These are phyloP conservation scores for Tachysurus vachellii DNA, from an alignment of 2,113 vertebrate genomes.

Conservation along the genomic window DNA sequence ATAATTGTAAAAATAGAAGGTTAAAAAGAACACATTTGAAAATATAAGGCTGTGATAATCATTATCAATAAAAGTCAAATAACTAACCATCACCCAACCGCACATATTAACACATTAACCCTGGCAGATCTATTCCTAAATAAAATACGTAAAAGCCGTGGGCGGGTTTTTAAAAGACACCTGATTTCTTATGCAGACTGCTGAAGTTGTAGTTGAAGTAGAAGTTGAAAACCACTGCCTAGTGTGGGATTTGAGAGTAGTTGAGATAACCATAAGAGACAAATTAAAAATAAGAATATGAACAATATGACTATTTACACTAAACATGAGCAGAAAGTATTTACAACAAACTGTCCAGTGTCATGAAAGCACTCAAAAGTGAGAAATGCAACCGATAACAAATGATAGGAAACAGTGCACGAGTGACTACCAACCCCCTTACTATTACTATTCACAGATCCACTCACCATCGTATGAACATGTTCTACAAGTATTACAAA, in stretches of 20 bases:
- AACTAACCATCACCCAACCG: not conserved
- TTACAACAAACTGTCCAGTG: constrained; percentile 61
- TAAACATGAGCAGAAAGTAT: constrained; percentile 63
- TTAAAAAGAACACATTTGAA: not conserved
- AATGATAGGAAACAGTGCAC: constrained; percentile 16
- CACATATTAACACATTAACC: not conserved
- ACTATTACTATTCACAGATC: constrained; percentile 35
- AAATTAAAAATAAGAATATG: constrained; percentile 60
- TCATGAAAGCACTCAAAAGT: constrained; percentile 11
- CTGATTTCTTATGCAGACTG: not conserved
- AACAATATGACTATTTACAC: constrained; percentile 63
- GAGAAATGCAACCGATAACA: constrained; percentile 8
- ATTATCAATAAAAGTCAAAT: not conserved
- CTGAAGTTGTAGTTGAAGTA: not conserved
- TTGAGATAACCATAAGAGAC: not conserved
- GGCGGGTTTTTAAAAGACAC: too few species aligned
- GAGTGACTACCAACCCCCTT: constrained; percentile 5
- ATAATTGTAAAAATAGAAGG: not conserved
- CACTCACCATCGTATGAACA: not conserved
- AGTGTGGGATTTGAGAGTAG: not conserved
- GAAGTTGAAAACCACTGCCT: not conserved
- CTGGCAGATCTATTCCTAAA: not conserved
- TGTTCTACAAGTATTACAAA: constrained; percentile 9
- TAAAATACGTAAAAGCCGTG: too few species aligned
- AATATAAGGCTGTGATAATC: not conserved